Conservation (phyloP, 2,888 invertebrate species). For the Andrena trimmerana region DNA sequence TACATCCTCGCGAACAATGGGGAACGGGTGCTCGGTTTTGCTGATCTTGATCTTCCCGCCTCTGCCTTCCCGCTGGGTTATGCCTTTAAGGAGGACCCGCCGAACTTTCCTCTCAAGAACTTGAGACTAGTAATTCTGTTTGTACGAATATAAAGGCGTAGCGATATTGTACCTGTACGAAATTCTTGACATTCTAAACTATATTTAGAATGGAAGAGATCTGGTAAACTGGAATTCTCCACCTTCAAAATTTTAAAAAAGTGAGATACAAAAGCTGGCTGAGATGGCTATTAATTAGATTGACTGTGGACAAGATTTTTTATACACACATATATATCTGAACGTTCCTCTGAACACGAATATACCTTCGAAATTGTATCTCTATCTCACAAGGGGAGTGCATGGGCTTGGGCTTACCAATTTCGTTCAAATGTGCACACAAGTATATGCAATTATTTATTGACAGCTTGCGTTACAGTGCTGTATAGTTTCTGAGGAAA, state of each 20-base stretch:
- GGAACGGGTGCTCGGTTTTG: conserved; percentile 86
- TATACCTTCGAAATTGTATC: no score
- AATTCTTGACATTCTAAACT: neutral
- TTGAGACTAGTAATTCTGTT: conserved; percentile 84
- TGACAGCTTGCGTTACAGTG: no score
- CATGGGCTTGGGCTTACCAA: no score
- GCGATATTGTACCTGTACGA: neutral
- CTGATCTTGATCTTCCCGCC: conserved; percentile 86
- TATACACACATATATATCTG: neutral
- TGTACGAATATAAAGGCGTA: neutral
- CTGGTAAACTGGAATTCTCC: neutral
- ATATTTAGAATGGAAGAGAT: neutral
- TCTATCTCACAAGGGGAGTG: no score
- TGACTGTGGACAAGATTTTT: neutral
- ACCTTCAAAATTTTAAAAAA: neutral
- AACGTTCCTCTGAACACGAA: no score
- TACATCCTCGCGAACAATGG: conserved; percentile 76
- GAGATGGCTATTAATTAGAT: neutral
- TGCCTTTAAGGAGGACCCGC: conserved; percentile 85
- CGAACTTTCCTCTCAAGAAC: conserved; percentile 86
- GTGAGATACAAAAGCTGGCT: neutral
- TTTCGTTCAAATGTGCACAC: no score
- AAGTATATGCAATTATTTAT: no score
- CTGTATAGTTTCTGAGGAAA: no score
- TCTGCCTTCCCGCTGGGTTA: conserved; percentile 85